Evolutionary conservation across 2,113 vertebrate genomes (phyloP), one percentile per base, ranked within the genome.

Genomic region (Bubo blakistoni): DNA sequence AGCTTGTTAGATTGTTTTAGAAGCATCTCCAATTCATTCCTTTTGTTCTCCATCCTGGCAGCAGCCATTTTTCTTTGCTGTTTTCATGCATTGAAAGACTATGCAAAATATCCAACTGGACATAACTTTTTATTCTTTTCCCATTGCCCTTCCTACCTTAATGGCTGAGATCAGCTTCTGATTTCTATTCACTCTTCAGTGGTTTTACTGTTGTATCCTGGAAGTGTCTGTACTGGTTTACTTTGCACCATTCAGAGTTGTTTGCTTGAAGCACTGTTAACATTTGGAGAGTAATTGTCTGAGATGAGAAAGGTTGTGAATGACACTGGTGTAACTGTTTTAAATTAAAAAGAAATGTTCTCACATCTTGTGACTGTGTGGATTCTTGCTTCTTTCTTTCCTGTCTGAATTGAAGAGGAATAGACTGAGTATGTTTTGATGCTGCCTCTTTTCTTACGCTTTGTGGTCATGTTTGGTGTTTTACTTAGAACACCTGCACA

Each of bases 311-410:
- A 96, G 95, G 93, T 97, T 97, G 96, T 97, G 96, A 97, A 97
- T 97, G 96, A 97, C 54, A 70, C 96, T 95, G 97, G 97, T 98
- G 97, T 93, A 95, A 81, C 83, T 97, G 83, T 98, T 98, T 98
- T 98, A 97, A 98, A 98, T 98, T 98, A 98, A 98, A 98, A 98
- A 97, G 86, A 97, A 92, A 92, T 97, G 96, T 98, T 98, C 97
- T 97, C 97, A 97, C 97, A 95, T 97, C 80, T 95, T 59, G 65
- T 82, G 70, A 70, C 77, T 90, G 21, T 46, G 84, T 94, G 91
- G 63, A 70, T 96, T 95, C 70, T 89, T 98, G 46, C 88, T 94
- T 80, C 58, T 87, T 91, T 82, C 29, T 77, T 79, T 76, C 52
- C 85, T 92, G 81, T 69, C 67, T 51, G 55, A 81, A 40, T n/a